Evolutionary conservation across 2,888 invertebrate species (phyloP).

Genomic region (Macaria liturata): DNA sequence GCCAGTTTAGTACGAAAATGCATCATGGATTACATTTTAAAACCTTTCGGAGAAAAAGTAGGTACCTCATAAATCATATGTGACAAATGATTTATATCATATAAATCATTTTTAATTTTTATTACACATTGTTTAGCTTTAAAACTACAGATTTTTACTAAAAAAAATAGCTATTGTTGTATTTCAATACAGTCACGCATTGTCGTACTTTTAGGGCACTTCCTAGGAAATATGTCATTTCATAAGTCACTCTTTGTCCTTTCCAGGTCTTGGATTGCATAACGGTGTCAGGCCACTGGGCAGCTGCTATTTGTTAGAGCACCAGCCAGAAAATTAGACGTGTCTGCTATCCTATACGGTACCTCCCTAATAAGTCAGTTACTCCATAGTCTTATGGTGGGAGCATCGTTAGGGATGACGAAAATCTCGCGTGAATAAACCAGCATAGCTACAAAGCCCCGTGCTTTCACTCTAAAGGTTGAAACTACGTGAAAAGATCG

Average conservation of each 20-base stretch:
- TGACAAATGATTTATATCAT: too few species aligned
- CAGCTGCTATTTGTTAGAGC: constrained; percentile 34
- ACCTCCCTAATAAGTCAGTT: constrained; percentile 35
- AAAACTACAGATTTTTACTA: too few species aligned
- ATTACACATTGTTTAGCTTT: too few species aligned
- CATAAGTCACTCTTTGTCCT: constrained; percentile 40
- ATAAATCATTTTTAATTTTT: too few species aligned
- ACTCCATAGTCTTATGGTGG: constrained; percentile 39
- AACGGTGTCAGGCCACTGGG: constrained; percentile 27
- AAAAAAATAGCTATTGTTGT: background rate
- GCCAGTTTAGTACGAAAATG: too few species aligned
- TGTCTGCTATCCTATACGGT: constrained; percentile 14
- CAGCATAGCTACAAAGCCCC: constrained; percentile 53
- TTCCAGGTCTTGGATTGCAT: constrained; percentile 38
- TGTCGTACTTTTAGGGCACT: constrained; percentile 38
- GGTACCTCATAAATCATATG: too few species aligned
- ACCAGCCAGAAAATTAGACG: constrained; percentile 33
- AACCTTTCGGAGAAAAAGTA: too few species aligned
- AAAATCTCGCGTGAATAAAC: constrained; percentile 76
- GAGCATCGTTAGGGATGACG: constrained; percentile 70
- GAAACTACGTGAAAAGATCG: constrained; percentile 69
- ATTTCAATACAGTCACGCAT: constrained; percentile 15
- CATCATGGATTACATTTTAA: too few species aligned
- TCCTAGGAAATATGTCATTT: constrained; percentile 32
- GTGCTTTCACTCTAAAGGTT: constrained; percentile 73